Base-by-base conservation (phyloP, 2,888 invertebrate genomes). In the Drosophila barbarae region DNA sequence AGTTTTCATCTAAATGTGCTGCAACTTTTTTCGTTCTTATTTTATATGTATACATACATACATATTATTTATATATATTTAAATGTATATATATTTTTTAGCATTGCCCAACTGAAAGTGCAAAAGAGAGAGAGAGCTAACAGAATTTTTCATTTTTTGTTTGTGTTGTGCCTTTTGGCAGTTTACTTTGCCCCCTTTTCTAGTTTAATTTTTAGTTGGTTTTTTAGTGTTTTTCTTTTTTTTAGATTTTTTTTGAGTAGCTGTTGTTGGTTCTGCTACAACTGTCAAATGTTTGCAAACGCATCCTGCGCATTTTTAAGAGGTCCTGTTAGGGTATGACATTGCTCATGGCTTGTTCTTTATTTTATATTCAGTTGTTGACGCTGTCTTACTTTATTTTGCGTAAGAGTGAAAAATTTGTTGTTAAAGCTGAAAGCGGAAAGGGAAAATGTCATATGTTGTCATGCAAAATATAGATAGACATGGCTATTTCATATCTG, bases 1-100 rank as follows among this genome's bases (percentile, higher is more conserved):
- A 74, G 38, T 74, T 77, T 55, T 47, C 57, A 47, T 60, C 58
- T 54, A 58, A 73, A 61, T 59, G 54, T 54, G 44, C 36, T 64
- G 57, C 34, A 65, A 65, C 65, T 65, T 67, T 65, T 67, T 53
- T 53, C 42, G 6, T 23, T 42, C n/a, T 44, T 15, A 10, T 57
- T 44, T 32, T 32, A 18, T 39, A 4, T 13, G 4, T 36, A 26
- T 18, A 28, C 2, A 3, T 3, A 23, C 10, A 41, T 28, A 35
- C 28, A 23, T 42, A 21, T 23, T 23, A 23, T 4, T 5, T 23
- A 23, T 21, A 21, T 18, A 18, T 18, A 18, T 18, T 18, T 18
- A 18, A 18, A 18, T 18, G 21, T 21, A 23, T 7, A 39, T 39
- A 39, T 34, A 35, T 50, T 32, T 21, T n/a, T 10, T 5, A 9